Conservation (phyloP, 2,888 invertebrate genomes). For the Clistopyga incitator region DNA sequence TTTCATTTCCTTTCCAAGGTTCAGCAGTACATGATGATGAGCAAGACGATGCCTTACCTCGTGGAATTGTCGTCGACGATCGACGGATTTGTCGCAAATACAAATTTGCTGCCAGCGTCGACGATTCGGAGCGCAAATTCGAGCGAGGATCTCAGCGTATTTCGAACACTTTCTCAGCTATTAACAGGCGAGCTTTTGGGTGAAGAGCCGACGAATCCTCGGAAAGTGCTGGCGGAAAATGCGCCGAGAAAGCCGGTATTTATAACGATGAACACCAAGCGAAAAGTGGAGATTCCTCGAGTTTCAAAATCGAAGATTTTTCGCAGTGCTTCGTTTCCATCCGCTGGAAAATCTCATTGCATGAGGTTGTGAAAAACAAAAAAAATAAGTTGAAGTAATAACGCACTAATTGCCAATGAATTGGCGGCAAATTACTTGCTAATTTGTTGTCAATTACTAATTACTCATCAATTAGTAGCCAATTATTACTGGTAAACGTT, state of each 20-base stretch:
- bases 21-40: constrained; percentile 76
- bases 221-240: constrained; percentile 71
- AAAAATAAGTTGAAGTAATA: no score
- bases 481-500: no score
- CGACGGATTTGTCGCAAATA: constrained; percentile 71
- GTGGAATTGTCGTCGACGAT: constrained; percentile 72
- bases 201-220: constrained; percentile 71
- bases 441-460: no score
- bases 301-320: no score
- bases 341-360: no score
- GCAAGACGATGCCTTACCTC: constrained; percentile 73
- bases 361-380: no score
- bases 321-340: no score
- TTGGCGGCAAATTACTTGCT: no score
- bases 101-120: constrained; percentile 68
- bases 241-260: constrained; percentile 76
- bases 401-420: no score
- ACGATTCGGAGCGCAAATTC: constrained; percentile 14
- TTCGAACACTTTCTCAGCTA: constrained; percentile 72
- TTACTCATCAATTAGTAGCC: no score
- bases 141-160: constrained; percentile 66
- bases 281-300: constrained; percentile 59
- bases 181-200: constrained; percentile 78
- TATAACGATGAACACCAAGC: constrained; percentile 76
- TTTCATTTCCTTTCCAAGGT: no score